Evolutionary conservation across 2,797 vertebrate species (phyloP).

Genomic region (Catostomus latipinnis): DNA sequence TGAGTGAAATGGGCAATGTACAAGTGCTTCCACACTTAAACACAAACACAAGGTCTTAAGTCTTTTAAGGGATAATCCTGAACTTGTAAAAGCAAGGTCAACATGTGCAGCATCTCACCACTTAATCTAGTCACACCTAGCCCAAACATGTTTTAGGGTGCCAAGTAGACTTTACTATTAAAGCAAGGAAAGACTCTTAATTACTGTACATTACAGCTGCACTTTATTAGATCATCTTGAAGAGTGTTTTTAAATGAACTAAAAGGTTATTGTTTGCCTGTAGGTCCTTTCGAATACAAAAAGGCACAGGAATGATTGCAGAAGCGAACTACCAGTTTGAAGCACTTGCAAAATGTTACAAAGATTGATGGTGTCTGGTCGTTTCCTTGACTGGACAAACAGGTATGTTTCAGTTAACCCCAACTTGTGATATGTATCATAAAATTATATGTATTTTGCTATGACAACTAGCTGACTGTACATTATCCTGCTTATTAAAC

Average conservation of each 20-base stretch:
- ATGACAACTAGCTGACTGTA: no score
- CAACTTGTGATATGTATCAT: no score
- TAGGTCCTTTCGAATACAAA: neutral
- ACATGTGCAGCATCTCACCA: neutral
- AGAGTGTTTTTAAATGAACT: neutral
- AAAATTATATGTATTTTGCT: no score
- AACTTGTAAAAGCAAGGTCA: conserved; percentile 4
- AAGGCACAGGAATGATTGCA: neutral
- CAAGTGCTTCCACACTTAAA: no score
- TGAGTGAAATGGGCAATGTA: no score
- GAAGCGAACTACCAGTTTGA: neutral
- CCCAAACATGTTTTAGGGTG: neutral
- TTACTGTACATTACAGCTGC: neutral
- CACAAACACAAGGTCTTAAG: neutral
- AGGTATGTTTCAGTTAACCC: neutral
- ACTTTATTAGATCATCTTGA: neutral
- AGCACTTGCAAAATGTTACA: neutral
- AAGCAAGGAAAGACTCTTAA: neutral
- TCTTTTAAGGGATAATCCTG: conserved; percentile 37
- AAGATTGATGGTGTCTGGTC: neutral
- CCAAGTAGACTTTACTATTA: neutral
- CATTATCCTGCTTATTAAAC: no score
- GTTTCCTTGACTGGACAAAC: neutral
- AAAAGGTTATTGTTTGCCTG: neutral
- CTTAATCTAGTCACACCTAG: conserved; percentile 1